Percentiles rank a stretch among this genome's conserved stretches.
Conservation (phyloP, 2,888 invertebrate species). For the Drosophila mimica region DNA sequence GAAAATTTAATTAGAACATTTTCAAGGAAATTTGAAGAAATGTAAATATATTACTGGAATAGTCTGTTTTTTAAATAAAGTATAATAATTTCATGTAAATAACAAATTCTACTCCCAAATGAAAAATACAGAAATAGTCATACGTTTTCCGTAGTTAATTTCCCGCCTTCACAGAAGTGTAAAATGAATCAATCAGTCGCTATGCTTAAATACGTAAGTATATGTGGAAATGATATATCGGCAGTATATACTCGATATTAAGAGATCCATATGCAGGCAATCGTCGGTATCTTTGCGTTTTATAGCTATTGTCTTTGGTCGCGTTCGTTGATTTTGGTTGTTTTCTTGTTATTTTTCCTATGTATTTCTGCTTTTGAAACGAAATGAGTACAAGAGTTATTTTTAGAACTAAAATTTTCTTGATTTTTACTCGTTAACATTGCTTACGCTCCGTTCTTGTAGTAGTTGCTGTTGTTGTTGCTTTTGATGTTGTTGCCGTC, state of each 20-base stretch:
- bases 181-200: not conserved
- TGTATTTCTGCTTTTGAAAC: conserved; percentile 52
- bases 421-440: conserved; percentile 79
- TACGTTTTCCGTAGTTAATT: conserved; percentile 1
- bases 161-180: not conserved
- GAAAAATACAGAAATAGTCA: not conserved
- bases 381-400: conserved; percentile 80
- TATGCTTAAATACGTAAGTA: not conserved
- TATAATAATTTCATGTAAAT: not conserved
- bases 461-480: conserved; percentile 48
- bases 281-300: conserved; percentile 63
- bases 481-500: not conserved
- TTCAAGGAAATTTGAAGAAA: not conserved
- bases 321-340: conserved; percentile 39
- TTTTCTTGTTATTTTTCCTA: conserved; percentile 50
- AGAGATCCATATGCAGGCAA: conserved; percentile 2
- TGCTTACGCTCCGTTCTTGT: conserved; percentile 72
- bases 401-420: conserved; percentile 79
- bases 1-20: not conserved
- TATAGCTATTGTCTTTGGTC: conserved; percentile 76
- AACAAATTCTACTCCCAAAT: not conserved
- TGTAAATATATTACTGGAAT: not conserved
- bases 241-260: not conserved
- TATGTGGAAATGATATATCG: conserved; percentile 1
- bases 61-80: not conserved